Evolutionary conservation across 2,797 vertebrate species (phyloP), one percentile per base, ranked within the genome.

Genomic region (Alca torda): DNA sequence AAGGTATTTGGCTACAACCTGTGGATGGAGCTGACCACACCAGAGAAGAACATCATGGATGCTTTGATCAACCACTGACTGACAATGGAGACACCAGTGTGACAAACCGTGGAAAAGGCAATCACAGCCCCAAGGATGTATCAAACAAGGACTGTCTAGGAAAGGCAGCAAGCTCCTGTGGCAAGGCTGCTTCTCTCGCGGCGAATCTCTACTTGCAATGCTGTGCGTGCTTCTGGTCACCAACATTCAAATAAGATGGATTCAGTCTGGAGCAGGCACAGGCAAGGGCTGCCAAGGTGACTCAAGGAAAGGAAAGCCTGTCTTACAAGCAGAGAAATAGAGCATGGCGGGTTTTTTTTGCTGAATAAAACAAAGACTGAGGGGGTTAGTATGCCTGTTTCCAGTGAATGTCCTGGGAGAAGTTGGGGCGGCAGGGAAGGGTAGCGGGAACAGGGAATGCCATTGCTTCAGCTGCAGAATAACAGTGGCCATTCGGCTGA

Each of bases 31-130:
- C 16, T 74, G 35, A 33, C 35, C 7, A 0, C 2, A 8, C 28
- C n/a, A 75, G 56, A 82, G 53, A 6, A 77, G 21, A 84, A 45
- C 11, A 41, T 25, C 13, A 41, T 2, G 20, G 73, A 61, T 61
- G 41, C 33, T 90, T 60, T 61, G 23, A 89, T 74, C 68, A 70
- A 12, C 28, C 41, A 4, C 26, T 13, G 37, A 60, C n/a, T 69
- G 53, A 79, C 0, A 0, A 33, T 10, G 33, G 78, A 85, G 35
- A 76, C 20, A 70, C 2, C 1, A 5, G 7, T 10, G 48, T 65
- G 75, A 61, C 16, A 24, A 59, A 51, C 45, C 0, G 0, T 30
- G 65, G 33, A 65, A 88, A 78, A 88, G 33, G 33, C 69, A 75
- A 61, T 10, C 41, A 70, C 17, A 53, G 35, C 24, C 45, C 16